Conservation (phyloP, 2,113 vertebrate species). For the Malurus elegans region DNA sequence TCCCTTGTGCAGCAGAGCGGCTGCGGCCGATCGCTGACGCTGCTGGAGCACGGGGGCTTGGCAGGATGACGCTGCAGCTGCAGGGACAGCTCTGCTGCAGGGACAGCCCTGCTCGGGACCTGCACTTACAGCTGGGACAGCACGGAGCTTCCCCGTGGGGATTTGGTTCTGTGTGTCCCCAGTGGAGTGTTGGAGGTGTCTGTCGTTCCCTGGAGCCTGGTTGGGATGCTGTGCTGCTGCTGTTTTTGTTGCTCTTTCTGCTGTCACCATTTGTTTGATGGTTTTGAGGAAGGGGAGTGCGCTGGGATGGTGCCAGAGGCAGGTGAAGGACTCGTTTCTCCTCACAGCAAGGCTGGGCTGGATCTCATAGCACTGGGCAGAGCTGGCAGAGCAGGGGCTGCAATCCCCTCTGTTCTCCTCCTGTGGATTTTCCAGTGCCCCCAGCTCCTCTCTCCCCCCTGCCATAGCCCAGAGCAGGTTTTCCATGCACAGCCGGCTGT, state of each 20-base stretch:
- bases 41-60: not conserved
- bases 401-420: not conserved
- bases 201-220: not conserved
- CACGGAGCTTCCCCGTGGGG: accelerated
- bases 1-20: not conserved
- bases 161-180: not conserved
- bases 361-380: accelerated
- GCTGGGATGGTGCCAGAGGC: not conserved
- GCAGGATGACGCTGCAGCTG: not conserved
- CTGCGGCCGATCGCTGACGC: accelerated
- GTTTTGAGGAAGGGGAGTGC: not conserved
- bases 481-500: accelerated
- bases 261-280: not conserved
- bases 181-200: accelerated
- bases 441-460: not conserved
- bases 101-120: not conserved
- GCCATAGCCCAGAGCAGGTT: accelerated
- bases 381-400: not conserved
- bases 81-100: not conserved
- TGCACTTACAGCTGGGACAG: not conserved
- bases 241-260: not conserved
- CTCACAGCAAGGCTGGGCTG: accelerated
- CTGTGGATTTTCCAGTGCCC: not conserved
- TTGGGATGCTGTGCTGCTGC: accelerated
- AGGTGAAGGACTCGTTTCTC: accelerated